Evolutionary conservation across 2,888 invertebrate species (phyloP).

Genomic region (Andrena praecox): DNA sequence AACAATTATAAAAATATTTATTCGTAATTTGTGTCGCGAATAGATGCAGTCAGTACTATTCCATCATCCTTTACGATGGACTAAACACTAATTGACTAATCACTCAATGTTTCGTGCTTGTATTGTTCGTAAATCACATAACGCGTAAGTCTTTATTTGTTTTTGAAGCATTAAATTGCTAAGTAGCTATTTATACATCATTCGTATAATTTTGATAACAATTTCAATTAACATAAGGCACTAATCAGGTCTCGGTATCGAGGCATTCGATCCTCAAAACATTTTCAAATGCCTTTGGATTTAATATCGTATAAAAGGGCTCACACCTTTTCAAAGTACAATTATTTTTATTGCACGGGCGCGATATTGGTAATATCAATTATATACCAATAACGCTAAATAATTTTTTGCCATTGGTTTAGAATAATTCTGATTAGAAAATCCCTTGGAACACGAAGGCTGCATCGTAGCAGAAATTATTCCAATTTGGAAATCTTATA

Average conservation of each 20-base stretch:
- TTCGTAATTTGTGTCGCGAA: constrained; percentile 5
- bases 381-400: neutral
- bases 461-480: neutral
- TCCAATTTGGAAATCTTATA: neutral
- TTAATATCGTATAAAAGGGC: constrained; percentile 5
- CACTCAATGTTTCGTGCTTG: too few species aligned
- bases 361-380: constrained; percentile 1
- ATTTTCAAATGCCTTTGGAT: neutral
- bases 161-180: neutral
- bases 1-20: constrained; percentile 39
- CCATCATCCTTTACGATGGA: too few species aligned
- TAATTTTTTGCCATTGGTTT: neutral
- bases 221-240: constrained; percentile 60
- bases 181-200: neutral
- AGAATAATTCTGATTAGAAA: neutral
- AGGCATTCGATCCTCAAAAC: constrained; percentile 17
- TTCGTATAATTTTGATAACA: constrained; percentile 9
- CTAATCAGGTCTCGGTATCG: constrained; percentile 59
- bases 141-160: neutral
- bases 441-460: neutral
- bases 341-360: neutral
- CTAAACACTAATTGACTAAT: too few species aligned
- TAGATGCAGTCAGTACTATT: neutral
- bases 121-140: constrained; percentile 8
- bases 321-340: constrained; percentile 9